Evolutionary conservation across 37 sponge, comb jelly and placozoan genomes (phyloP), one percentile per base, ranked within the genome.

Genomic region (Crambe crambe): DNA sequence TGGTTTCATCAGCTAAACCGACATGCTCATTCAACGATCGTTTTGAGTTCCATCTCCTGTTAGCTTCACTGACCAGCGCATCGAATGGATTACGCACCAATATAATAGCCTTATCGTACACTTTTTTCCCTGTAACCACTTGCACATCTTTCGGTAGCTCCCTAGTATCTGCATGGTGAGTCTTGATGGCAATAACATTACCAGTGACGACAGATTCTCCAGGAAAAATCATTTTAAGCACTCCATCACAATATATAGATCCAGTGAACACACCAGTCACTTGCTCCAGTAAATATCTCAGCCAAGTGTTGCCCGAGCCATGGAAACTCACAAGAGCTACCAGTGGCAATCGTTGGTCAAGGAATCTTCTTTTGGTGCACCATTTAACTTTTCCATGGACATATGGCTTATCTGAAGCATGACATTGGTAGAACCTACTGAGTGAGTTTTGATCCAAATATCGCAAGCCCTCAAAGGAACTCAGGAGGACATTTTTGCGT

Each of bases 221-320:
- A 57, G 79, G 81, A 65, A 78, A 86, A 38, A 60, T 40, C 8
- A 37, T 29, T 72, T 85, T 86, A 5, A 93, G 84, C 15, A 21
- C 72, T 51, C 36, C 40, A 60, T 93, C 94, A 69, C 89, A 86
- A 73, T 93, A 93, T 2, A 86, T 83, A 23, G 94, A 93, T 2
- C 94, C 94, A 12, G 89, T 93, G 63, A 78, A 82, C 2, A 89
- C 51, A 0, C 94, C 94, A 30, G 87, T 79, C 25, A 80, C 77
- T 67, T 93, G 94, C 47, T 93, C 89, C 57, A 93, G 64, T 26
- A 93, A 39, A 36, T 83, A 78, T 31, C 94, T 72, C 12, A 89
- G 70, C 94, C 89, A 93, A 1, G 94, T 89, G 42, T 93, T 93
- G 1, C 94, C 94, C 2, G 94, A 93, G 0, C 94, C 94, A 44